Conservation (phyloP, 2,113 vertebrate species). For the Urocitellus parryii region DNA sequence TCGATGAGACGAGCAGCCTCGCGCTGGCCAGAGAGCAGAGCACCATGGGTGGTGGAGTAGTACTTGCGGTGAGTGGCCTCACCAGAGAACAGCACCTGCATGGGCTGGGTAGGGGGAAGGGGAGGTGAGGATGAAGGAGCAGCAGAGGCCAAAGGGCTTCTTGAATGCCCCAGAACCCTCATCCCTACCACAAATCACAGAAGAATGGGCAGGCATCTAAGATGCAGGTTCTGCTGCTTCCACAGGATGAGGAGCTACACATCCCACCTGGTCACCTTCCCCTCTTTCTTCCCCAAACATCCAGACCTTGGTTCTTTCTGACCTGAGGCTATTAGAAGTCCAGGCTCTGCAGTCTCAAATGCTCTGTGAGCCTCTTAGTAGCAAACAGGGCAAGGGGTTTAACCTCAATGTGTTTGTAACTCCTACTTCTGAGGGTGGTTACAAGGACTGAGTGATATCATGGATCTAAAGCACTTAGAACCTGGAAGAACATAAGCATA, state of each 20-base stretch:
- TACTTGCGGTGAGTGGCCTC: constrained; percentile 99
- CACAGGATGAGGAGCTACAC: neutral
- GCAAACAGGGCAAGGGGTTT: constrained; percentile 16
- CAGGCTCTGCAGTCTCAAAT: neutral
- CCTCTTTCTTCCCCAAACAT: constrained; percentile 47
- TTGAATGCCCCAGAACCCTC: constrained; percentile 23
- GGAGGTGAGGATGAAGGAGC: neutral
- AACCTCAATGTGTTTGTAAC: constrained; percentile 6
- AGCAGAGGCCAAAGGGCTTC: neutral
- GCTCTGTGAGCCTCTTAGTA: constrained; percentile 4
- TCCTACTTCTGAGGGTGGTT: neutral
- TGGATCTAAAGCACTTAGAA: constrained; percentile 60
- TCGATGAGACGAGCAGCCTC: constrained; percentile 95
- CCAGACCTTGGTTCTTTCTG: neutral
- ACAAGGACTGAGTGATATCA: neutral
- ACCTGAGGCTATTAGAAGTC: neutral
- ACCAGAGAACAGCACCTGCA: constrained; percentile 99
- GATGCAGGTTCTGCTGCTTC: constrained; percentile 34
- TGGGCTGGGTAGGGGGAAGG: constrained; percentile 87
- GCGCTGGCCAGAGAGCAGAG: constrained; percentile 98
- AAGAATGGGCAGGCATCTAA: neutral
- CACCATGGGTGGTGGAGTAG: constrained; percentile 99
- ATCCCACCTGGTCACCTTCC: constrained; percentile 23
- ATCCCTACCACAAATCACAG: neutral
- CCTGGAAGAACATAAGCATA: constrained; percentile 70